A percentile compares a stretch with the other conserved stretches of the same genome.
phyloP scores from a whole-genome alignment of 2,797 vertebrate species.

The Clarias laeviceps region DNA sequence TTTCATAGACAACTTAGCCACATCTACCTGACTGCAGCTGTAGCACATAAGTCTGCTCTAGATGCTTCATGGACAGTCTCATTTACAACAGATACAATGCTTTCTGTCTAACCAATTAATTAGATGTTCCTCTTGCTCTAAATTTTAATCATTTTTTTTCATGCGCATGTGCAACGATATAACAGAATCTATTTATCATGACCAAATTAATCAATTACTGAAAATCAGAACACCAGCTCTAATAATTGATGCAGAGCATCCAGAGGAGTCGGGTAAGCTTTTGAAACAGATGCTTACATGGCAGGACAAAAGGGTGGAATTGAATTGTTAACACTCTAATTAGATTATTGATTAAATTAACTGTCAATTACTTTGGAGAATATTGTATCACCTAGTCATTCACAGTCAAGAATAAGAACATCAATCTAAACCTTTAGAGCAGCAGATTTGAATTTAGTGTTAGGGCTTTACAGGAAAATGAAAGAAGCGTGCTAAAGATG shows the following conservation, averaged over 20 bases:
- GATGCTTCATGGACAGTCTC: not conserved
- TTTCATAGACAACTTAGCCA: not conserved
- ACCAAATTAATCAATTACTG: slow-evolving; percentile 83
- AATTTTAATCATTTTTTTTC: slow-evolving; percentile 28
- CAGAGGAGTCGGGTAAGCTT: slow-evolving; percentile 70
- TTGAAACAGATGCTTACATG: slow-evolving; percentile 71
- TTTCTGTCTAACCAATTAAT: slow-evolving; percentile 5
- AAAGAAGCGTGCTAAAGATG: not conserved
- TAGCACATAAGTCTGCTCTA: not conserved
- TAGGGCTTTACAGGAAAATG: not conserved
- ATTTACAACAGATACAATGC: not conserved
- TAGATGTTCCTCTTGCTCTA: not conserved
- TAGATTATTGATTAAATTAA: slow-evolving; percentile 90
- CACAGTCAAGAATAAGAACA: slow-evolving; percentile 62
- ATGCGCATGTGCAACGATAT: slow-evolving; percentile 13
- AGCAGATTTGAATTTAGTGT: not conserved
- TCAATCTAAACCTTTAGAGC: slow-evolving; percentile 11
- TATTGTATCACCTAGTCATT: slow-evolving; percentile 67
- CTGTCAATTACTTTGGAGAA: slow-evolving; percentile 81
- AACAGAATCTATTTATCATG: slow-evolving; percentile 77
- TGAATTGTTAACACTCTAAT: slow-evolving; percentile 82
- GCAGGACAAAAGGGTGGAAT: slow-evolving; percentile 71
- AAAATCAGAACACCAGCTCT: slow-evolving; percentile 79
- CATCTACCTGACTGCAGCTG: not conserved
- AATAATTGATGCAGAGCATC: slow-evolving; percentile 75